phyloP scores from a whole-genome alignment of 2,888 invertebrate genomes.

The Tachina lurida region DNA sequence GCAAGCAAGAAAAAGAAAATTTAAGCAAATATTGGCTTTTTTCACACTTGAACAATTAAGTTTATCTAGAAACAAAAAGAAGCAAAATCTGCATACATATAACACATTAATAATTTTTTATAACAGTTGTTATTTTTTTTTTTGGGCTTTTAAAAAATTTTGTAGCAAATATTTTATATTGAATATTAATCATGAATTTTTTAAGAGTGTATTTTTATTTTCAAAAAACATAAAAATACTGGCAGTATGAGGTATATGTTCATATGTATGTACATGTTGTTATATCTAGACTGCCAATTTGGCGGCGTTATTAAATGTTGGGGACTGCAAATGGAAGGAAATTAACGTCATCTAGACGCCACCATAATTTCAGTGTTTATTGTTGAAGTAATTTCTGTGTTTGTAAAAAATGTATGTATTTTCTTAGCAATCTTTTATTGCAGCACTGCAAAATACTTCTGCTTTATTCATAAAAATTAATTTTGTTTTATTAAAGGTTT shows the following conservation, averaged over 20 bases:
- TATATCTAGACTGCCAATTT: constrained; percentile 36
- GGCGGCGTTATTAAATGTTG: constrained; percentile 31
- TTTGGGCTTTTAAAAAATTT: not conserved
- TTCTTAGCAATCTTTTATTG: not conserved
- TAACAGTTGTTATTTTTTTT: constrained; percentile 44
- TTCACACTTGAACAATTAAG: constrained; percentile 69
- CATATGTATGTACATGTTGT: not conserved
- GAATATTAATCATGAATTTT: constrained; percentile 14
- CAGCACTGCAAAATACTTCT: not conserved
- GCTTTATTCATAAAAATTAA: no score
- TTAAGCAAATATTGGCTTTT: constrained; percentile 61
- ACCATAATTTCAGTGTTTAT: constrained; percentile 45
- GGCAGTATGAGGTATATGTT: constrained; percentile 52
- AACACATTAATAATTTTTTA: constrained; percentile 53
- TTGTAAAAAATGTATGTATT: not conserved
- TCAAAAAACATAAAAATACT: constrained; percentile 31
- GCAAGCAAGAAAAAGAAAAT: constrained; percentile 18
- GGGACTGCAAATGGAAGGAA: constrained; percentile 12
- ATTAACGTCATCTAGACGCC: constrained; percentile 63
- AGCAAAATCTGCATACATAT: constrained; percentile 30
- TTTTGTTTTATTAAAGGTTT: no score
- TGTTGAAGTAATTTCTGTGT: constrained; percentile 15
- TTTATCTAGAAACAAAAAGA: constrained; percentile 27
- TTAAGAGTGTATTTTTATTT: not conserved
- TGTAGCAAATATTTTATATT: not conserved